A percentile compares a stretch with the other conserved stretches of the same genome.
phyloP scores from a whole-genome alignment of 1,140 invertebrate species.

The Oryzaephilus surinamensis region DNA sequence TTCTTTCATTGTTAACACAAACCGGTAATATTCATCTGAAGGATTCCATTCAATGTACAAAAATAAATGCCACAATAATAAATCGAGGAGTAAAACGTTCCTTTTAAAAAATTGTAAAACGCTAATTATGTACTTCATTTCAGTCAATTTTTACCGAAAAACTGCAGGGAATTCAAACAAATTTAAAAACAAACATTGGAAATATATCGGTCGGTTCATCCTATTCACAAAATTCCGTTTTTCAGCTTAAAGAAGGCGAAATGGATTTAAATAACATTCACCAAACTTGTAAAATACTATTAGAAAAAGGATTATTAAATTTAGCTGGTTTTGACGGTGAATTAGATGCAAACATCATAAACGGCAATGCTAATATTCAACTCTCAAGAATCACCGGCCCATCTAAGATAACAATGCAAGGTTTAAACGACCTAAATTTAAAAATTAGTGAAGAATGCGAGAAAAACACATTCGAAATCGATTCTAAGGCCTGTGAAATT shows the following conservation, averaged over 20 bases:
- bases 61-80: slow-evolving; percentile 11
- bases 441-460: slow-evolving; percentile 20
- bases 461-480: slow-evolving; percentile 17
- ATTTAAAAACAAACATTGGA: slow-evolving; percentile 15
- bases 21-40: slow-evolving; percentile 22
- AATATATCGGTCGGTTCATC: slow-evolving; percentile 19
- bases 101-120: background rate
- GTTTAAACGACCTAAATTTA: slow-evolving; percentile 14
- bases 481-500: slow-evolving; percentile 8
- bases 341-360: slow-evolving; percentile 10
- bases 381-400: slow-evolving; percentile 16
- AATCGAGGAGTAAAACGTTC: slow-evolving; percentile 17
- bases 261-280: slow-evolving; percentile 22
- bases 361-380: slow-evolving; percentile 21
- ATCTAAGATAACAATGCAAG: slow-evolving; percentile 16
- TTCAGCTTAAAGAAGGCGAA: slow-evolving; percentile 16
- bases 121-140: slow-evolving; percentile 17
- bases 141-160: no score
- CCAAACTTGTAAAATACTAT: slow-evolving; percentile 18
- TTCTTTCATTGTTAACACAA: slow-evolving; percentile 12
- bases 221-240: slow-evolving; percentile 20
- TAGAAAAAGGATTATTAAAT: slow-evolving; percentile 17
- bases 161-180: slow-evolving; percentile 14
- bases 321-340: slow-evolving; percentile 25
- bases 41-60: slow-evolving; percentile 16